Evolutionary conservation across 2,113 vertebrate species (phyloP).

Genomic region (Leiothrix lutea): DNA sequence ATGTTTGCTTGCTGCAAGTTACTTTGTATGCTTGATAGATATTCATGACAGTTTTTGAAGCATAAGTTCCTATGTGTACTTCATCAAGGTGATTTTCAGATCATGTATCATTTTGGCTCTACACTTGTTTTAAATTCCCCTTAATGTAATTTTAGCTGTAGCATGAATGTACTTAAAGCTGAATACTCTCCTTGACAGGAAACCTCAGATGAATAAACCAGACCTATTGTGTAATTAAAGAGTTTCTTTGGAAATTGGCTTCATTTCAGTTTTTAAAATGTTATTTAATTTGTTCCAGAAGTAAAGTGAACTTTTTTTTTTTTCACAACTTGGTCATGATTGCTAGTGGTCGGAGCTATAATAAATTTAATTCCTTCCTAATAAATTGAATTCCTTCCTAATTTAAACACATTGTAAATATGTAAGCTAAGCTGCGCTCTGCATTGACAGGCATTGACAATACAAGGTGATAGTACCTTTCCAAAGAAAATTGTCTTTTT

Average conservation of each 20-base stretch:
- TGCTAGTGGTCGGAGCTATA: neutral
- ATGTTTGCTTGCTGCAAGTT: neutral
- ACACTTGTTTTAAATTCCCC: neutral
- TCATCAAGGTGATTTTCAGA: slow-evolving; percentile 8
- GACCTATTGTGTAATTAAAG: neutral
- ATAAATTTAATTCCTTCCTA: neutral
- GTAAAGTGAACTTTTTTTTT: slow-evolving; percentile 15
- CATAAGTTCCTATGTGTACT: neutral
- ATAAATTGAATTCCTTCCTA: neutral
- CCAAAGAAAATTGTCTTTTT: neutral
- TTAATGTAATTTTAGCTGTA: neutral
- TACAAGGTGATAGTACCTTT: neutral
- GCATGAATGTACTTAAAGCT: neutral
- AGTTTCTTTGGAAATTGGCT: slow-evolving; percentile 1
- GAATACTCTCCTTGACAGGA: neutral
- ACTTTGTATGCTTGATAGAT: neutral
- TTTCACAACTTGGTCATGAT: neutral
- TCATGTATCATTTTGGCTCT: neutral
- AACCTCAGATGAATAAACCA: neutral
- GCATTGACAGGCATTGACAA: neutral
- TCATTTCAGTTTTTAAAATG: slow-evolving; percentile 5
- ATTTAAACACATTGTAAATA: neutral
- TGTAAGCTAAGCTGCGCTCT: neutral
- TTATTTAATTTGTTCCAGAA: slow-evolving; percentile 18
- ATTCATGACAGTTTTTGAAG: neutral